Conservation (phyloP, 1,140 invertebrate species). For the Drosophila ananassae region DNA sequence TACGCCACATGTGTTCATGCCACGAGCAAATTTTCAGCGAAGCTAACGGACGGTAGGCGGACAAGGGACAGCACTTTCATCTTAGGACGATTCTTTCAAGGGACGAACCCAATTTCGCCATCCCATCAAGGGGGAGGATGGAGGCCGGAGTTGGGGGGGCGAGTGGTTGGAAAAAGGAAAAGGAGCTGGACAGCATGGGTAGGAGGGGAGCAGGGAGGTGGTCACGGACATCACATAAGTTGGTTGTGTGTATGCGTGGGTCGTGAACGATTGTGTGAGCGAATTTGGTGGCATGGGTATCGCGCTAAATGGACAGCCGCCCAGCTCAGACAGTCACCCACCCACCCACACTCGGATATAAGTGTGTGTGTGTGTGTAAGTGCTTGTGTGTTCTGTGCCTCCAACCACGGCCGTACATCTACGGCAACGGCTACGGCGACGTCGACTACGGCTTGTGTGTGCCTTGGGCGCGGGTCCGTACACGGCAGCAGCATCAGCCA, state of each 20-base stretch:
- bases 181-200: slow-evolving; percentile 7
- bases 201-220: slow-evolving; percentile 29
- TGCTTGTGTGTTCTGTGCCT: slow-evolving; percentile 33
- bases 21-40: slow-evolving; percentile 82
- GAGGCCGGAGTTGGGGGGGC: slow-evolving; percentile 12
- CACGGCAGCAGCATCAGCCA: slow-evolving; percentile 68
- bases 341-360: slow-evolving; percentile 26
- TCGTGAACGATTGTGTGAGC: slow-evolving; percentile 58
- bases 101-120: slow-evolving; percentile 78
- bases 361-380: slow-evolving; percentile 18
- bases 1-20: slow-evolving; percentile 82
- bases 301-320: slow-evolving; percentile 75
- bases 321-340: slow-evolving; percentile 43
- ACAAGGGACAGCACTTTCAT: slow-evolving; percentile 81
- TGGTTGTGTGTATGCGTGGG: slow-evolving; percentile 42
- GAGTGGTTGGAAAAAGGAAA: slow-evolving; percentile 3
- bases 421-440: slow-evolving; percentile 61
- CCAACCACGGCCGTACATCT: slow-evolving; percentile 42
- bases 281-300: slow-evolving; percentile 60
- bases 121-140: slow-evolving; percentile 34
- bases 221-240: slow-evolving; percentile 70
- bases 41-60: slow-evolving; percentile 72
- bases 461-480: slow-evolving; percentile 67
- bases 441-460: slow-evolving; percentile 69
- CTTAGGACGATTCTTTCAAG: slow-evolving; percentile 82